These are phyloP conservation scores for Hippocampus guttulatus DNA, from an alignment of 2,113 vertebrate genomes.

Conservation along the genomic window DNA sequence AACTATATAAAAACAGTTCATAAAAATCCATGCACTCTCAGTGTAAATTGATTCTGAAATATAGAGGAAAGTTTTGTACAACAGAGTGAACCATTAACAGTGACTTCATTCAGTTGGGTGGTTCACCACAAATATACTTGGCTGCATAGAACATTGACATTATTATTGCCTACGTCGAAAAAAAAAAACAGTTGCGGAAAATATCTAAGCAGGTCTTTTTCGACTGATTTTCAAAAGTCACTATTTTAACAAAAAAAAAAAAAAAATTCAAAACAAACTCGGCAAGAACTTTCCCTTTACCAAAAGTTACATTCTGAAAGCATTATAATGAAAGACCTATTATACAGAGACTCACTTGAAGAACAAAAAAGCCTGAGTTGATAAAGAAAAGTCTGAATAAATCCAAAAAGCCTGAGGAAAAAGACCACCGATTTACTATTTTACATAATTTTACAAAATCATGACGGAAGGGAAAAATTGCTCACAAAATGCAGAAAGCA, in stretches of 20 bases:
- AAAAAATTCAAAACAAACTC: slow-evolving; percentile 68
- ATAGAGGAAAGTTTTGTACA: slow-evolving; percentile 94
- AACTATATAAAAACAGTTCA: slow-evolving; percentile 80
- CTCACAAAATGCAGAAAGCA: slow-evolving; percentile 70
- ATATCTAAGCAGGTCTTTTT: slow-evolving; percentile 38
- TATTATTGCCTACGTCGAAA: slow-evolving; percentile 92
- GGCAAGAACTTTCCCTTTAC: slow-evolving; percentile 74
- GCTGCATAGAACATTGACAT: slow-evolving; percentile 97
- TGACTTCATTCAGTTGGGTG: slow-evolving; percentile 83
- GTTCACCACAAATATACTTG: slow-evolving; percentile 87
- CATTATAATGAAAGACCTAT: slow-evolving; percentile 74
- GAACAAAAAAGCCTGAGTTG: slow-evolving; percentile 88
- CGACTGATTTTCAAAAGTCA: slow-evolving; percentile 35
- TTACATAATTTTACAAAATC: slow-evolving; percentile 97
- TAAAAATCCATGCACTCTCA: slow-evolving; percentile 81
- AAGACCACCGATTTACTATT: slow-evolving; percentile 89
- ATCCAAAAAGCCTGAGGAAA: slow-evolving; percentile 85
- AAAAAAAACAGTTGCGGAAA: slow-evolving; percentile 74
- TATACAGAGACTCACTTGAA: slow-evolving; percentile 74
- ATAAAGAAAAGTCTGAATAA: slow-evolving; percentile 81
- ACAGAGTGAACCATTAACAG: slow-evolving; percentile 89
- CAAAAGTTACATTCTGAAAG: slow-evolving; percentile 87
- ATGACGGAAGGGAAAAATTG: slow-evolving; percentile 77
- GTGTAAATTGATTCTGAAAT: slow-evolving; percentile 95
- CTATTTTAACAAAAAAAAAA: slow-evolving; percentile 56